A percentile compares a stretch with the other conserved stretches of the same genome.
Evolutionary conservation across 2,113 vertebrate species (phyloP).

Genomic region (Phoxinus phoxinus): DNA sequence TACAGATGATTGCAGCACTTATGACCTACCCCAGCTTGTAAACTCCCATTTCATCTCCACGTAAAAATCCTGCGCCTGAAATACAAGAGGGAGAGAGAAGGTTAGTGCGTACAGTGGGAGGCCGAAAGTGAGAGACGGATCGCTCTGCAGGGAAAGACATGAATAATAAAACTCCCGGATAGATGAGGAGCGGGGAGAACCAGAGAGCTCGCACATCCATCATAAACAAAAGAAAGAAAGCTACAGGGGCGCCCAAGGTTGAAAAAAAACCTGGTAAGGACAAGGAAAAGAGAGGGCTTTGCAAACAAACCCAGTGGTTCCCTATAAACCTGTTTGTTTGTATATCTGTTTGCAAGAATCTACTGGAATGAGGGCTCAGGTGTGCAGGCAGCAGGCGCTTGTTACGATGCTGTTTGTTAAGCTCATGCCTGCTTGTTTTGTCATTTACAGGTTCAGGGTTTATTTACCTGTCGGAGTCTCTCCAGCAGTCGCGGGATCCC

Average conservation of each 20-base stretch:
- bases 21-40: conserved; percentile 87
- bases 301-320: neutral
- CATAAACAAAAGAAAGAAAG: conserved; percentile 13
- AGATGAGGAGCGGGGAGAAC: conserved; percentile 21
- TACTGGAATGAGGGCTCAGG: conserved; percentile 36
- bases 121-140: neutral
- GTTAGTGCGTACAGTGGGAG: conserved; percentile 51
- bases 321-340: neutral
- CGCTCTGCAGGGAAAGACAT: conserved; percentile 23
- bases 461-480: conserved; percentile 88
- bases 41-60: conserved; percentile 94
- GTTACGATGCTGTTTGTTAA: conserved; percentile 31
- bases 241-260: neutral
- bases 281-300: neutral
- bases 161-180: conserved; percentile 39
- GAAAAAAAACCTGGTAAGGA: neutral
- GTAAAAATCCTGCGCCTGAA: conserved; percentile 88
- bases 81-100: conserved; percentile 54
- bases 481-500: conserved; percentile 93
- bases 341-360: neutral
- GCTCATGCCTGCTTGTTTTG: neutral
- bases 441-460: neutral
- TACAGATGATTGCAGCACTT: neutral
- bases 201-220: conserved; percentile 36
- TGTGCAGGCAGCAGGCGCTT: conserved; percentile 3